phyloP scores from a whole-genome alignment of 2,888 invertebrate species.

The Heliconius cydno region DNA sequence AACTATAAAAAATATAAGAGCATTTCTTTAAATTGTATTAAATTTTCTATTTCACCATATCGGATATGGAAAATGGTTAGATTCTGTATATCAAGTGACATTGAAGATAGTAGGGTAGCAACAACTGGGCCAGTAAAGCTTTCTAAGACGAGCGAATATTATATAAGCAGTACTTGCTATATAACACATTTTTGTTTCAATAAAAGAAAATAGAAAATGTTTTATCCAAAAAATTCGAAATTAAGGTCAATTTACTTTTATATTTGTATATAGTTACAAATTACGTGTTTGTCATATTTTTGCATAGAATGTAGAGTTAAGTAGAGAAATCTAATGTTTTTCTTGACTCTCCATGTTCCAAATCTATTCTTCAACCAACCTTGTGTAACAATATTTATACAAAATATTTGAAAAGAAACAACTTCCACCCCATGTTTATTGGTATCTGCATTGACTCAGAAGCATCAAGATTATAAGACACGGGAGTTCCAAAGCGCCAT shows the following conservation, averaged over 20 bases:
- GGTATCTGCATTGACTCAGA: slow-evolving; percentile 16
- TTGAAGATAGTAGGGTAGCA: slow-evolving; percentile 34
- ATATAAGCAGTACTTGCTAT: not conserved
- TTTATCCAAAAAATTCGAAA: too few species aligned
- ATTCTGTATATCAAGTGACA: slow-evolving; percentile 33
- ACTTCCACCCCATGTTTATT: slow-evolving; percentile 9
- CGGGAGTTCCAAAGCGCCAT: slow-evolving; percentile 29
- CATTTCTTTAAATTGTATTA: not conserved
- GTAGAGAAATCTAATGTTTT: too few species aligned
- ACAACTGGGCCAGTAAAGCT: slow-evolving; percentile 22
- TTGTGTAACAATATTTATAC: too few species aligned
- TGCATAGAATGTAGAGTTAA: too few species aligned
- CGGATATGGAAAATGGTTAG: not conserved
- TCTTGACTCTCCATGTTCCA: too few species aligned
- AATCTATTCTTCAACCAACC: too few species aligned
- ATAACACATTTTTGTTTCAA: too few species aligned
- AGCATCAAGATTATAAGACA: slow-evolving; percentile 32
- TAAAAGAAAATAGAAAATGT: not conserved
- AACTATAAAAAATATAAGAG: not conserved
- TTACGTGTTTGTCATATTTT: too few species aligned
- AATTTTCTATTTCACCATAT: not conserved
- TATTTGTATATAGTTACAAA: too few species aligned
- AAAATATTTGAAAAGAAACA: slow-evolving; percentile 7
- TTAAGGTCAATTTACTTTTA: too few species aligned
- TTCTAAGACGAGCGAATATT: not conserved